Conservation (phyloP, 2,888 invertebrate genomes). For the Lysandra bellargus region DNA sequence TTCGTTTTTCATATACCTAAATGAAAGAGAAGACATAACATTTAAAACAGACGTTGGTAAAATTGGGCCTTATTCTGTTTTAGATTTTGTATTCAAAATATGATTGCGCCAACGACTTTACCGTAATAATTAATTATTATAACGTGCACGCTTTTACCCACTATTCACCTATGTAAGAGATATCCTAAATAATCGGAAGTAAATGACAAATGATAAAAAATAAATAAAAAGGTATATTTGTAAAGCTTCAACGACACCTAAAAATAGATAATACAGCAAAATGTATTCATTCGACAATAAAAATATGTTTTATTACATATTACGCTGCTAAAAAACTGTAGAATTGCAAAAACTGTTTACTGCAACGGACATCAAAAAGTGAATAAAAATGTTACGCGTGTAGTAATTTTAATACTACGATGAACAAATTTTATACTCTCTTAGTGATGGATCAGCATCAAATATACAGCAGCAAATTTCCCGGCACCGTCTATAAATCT, state of each 20-base stretch:
- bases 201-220: background rate
- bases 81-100: no score
- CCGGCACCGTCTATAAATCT: conserved; percentile 74
- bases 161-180: no score
- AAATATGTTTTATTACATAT: background rate
- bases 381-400: conserved; percentile 11
- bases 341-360: background rate
- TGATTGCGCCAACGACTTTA: no score
- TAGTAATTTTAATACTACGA: conserved; percentile 19
- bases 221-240: background rate
- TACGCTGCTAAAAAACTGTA: background rate
- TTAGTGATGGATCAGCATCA: conserved; percentile 37
- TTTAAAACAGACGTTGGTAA: no score
- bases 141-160: no score
- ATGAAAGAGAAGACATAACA: no score
- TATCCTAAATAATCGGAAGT: no score
- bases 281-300: background rate
- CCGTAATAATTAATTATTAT: no score
- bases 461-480: conserved; percentile 57
- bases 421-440: conserved; percentile 30
- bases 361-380: background rate
- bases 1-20: no score
- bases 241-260: background rate
- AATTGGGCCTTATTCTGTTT: background rate
- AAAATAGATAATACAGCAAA: no score